Base-by-base conservation (phyloP, 2,113 vertebrate species). In the Rhinichthys klamathensis region DNA sequence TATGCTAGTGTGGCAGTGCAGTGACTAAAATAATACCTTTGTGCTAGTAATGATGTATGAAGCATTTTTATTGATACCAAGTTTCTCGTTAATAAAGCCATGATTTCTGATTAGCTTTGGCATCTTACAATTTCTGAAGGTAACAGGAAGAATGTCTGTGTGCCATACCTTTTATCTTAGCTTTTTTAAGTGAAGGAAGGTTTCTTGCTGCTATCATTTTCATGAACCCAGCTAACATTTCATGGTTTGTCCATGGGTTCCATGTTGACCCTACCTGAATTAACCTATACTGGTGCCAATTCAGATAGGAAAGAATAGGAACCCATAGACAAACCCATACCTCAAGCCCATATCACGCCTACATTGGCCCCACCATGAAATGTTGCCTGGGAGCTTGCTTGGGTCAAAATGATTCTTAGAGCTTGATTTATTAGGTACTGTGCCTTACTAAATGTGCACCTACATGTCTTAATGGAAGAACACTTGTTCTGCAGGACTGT, bases 401-500 rank as follows among this genome's bases (percentile, higher is more conserved):
- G 7, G 18, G 21, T 41, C 25, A 41, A 16, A 21, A 67, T 67
- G 23, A 38, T 76, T 60, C 13, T 56, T 60, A 58, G 44, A 54
- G 58, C 21, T 46, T 77, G 6, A 27, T 72, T 79, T 73, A 15
- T 12, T 46, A 73, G 41, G 16, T 60, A 81, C 60, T 69, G 86
- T 89, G 85, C 87, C 89, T 89, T 88, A 79, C 49, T 82, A 54
- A 51, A 30, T 70, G 67, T 82, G 83, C 79, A 87, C 83, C 54
- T 23, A 27, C 41, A 4, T 58, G 74, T 67, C 49, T 56, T 67
- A 56, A 51, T 77, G 23, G 61, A 78, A 35, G 61, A 78, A 25
- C 23, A 10, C 51, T 54, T 61, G 23, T 30, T 46, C 12, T 70
- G 23, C 41, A n/a, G 12, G 6, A 30, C 46, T 38, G 73, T n/a